phyloP scores from a whole-genome alignment of 2,113 vertebrate genomes.

The Pteruthius melanotis region DNA sequence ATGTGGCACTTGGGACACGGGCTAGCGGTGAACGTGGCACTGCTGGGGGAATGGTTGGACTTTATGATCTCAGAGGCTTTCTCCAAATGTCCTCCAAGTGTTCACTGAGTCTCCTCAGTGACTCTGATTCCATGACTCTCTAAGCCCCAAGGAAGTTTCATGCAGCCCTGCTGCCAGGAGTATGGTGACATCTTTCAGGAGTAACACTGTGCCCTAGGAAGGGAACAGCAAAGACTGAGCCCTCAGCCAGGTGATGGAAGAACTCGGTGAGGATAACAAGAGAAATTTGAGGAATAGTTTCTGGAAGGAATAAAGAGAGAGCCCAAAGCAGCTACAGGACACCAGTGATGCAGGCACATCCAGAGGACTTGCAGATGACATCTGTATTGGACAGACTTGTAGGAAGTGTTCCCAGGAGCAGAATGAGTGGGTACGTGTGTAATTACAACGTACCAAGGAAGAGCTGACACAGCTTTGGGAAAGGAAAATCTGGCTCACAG shows the following conservation, averaged over 20 bases:
- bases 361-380: neutral
- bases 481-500: conserved; percentile 1
- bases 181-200: neutral
- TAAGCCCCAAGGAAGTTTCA: neutral
- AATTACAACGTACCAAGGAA: neutral
- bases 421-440: neutral
- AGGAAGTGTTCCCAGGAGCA: neutral
- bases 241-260: neutral
- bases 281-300: neutral
- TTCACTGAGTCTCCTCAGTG: neutral
- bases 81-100: neutral
- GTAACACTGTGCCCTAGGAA: neutral
- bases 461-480: conserved; percentile 23
- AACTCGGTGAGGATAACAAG: neutral
- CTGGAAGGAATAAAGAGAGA: neutral
- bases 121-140: neutral
- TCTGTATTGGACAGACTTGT: neutral
- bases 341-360: rapidly evolving
- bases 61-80: neutral
- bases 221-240: neutral
- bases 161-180: neutral
- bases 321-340: neutral
- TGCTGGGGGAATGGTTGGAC: neutral
- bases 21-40: neutral
- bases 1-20: neutral